phyloP scores from a whole-genome alignment of 2,888 invertebrate genomes.

The Morpho helenor region DNA sequence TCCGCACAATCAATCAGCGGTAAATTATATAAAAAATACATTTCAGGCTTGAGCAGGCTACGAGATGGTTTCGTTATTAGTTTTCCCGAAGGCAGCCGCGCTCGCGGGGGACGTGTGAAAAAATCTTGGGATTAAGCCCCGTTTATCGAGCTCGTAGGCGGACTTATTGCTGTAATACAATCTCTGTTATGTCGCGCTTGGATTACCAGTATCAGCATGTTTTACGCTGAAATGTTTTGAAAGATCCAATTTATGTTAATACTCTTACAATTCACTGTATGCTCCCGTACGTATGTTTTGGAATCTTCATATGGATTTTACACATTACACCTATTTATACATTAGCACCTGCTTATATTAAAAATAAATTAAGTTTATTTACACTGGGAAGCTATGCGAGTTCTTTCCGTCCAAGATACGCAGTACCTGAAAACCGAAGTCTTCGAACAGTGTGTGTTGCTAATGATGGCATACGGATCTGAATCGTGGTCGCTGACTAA shows the following conservation, averaged over 20 bases:
- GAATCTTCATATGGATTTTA: too few species aligned
- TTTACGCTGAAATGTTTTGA: slow-evolving; percentile 42
- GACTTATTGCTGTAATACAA: slow-evolving; percentile 75
- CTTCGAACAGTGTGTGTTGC: too few species aligned
- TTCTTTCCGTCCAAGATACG: too few species aligned
- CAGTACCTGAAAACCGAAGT: too few species aligned
- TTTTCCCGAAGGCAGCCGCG: slow-evolving; percentile 62
- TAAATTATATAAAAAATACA: slow-evolving; percentile 81
- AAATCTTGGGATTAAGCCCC: slow-evolving; percentile 70
- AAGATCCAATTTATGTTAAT: slow-evolving; percentile 19
- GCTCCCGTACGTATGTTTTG: too few species aligned
- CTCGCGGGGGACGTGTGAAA: slow-evolving; percentile 72
- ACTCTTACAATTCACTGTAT: not conserved
- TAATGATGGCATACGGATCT: too few species aligned
- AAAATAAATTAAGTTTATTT: too few species aligned
- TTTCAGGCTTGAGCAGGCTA: slow-evolving; percentile 77
- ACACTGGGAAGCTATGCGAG: too few species aligned
- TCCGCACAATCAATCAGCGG: slow-evolving; percentile 68
- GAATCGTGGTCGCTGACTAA: too few species aligned
- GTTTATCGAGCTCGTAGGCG: slow-evolving; percentile 64
- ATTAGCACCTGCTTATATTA: too few species aligned
- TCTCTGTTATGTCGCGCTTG: slow-evolving; percentile 71
- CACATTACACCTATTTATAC: too few species aligned
- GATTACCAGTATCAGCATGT: slow-evolving; percentile 66
- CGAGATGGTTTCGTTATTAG: slow-evolving; percentile 79